A percentile compares a stretch with the other conserved stretches of the same genome.
These are phyloP conservation scores for Istiophorus platypterus DNA, from an alignment of 2,113 vertebrate genomes.

Conservation along the genomic window DNA sequence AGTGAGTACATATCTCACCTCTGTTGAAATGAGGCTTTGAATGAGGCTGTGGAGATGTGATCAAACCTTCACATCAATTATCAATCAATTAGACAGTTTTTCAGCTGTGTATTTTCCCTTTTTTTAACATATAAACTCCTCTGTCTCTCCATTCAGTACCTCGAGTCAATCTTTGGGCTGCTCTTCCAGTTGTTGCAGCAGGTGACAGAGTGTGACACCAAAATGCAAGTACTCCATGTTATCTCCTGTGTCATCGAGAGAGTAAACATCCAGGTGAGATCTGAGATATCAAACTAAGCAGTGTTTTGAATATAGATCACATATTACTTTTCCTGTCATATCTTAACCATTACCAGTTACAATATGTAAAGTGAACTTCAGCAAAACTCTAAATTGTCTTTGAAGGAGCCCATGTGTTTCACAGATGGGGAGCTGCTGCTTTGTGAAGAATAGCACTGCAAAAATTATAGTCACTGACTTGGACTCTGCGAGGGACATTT, in stretches of 20 bases:
- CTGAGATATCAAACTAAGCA: neutral
- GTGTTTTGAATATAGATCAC: neutral
- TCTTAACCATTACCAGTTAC: neutral
- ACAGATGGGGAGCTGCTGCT: conserved; percentile 5
- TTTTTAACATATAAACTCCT: neutral
- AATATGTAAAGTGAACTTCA: neutral
- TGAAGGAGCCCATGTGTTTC: conserved; percentile 12
- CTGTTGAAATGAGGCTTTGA: neutral
- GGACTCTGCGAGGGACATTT: neutral
- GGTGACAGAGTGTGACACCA: conserved; percentile 97
- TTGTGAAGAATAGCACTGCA: conserved; percentile 13
- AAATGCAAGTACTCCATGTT: conserved; percentile 98
- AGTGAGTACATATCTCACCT: conserved; percentile 82
- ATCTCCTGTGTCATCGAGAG: conserved; percentile 98
- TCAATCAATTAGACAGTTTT: too few species aligned
- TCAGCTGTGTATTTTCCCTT: neutral
- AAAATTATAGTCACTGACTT: conserved; percentile 22
- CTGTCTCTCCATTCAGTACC: conserved; percentile 84
- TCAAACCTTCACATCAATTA: neutral
- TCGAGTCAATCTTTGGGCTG: conserved; percentile 94
- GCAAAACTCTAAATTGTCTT: conserved; percentile 3
- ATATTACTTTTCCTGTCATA: neutral
- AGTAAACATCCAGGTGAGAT: conserved; percentile 93
- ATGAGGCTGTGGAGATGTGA: neutral
- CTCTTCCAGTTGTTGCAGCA: conserved; percentile 96